Conservation (phyloP, 2,113 vertebrate genomes). For the Pseudorhombus dupliciocellatus region DNA sequence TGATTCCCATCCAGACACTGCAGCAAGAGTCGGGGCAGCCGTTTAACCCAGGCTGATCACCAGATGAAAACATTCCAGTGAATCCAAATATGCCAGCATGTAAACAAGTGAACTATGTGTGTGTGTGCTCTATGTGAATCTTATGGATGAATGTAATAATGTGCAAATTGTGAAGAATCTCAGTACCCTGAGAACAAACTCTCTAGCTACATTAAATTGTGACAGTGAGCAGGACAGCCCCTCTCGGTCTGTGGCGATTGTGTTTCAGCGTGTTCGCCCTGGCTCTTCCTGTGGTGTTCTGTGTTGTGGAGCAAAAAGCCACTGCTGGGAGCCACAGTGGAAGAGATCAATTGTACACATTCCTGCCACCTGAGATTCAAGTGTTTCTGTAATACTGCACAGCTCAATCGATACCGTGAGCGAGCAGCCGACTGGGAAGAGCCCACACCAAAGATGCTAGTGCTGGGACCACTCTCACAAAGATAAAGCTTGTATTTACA, state of each 20-base stretch:
- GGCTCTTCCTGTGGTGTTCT: conserved; percentile 70
- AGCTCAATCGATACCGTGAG: conserved; percentile 86
- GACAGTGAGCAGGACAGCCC: conserved; percentile 68
- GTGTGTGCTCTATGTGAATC: background rate
- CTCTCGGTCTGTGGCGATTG: conserved; percentile 59
- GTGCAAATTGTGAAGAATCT: background rate
- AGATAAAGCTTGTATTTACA: conserved; percentile 59
- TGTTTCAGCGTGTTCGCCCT: conserved; percentile 65
- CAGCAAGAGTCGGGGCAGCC: conserved; percentile 71
- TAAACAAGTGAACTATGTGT: conserved; percentile 1
- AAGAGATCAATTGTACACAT: conserved; percentile 86
- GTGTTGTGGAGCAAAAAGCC: conserved; percentile 77
- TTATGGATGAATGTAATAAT: conserved; percentile 15
- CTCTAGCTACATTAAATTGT: conserved; percentile 70
- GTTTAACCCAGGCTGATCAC: conserved; percentile 76
- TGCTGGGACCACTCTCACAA: conserved; percentile 68
- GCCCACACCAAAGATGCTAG: conserved; percentile 55
- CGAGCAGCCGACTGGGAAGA: conserved; percentile 66
- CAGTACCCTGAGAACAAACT: conserved; percentile 6
- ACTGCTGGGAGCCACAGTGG: conserved; percentile 77
- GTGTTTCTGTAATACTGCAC: conserved; percentile 85
- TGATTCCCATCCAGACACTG: conserved; percentile 52
- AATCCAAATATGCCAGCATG: conserved; percentile 75
- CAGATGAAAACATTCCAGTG: conserved; percentile 83
- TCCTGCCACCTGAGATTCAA: conserved; percentile 89